These are phyloP conservation scores for Chaetura pelagica DNA, from an alignment of 2,113 vertebrate genomes.

Conservation along the genomic window DNA sequence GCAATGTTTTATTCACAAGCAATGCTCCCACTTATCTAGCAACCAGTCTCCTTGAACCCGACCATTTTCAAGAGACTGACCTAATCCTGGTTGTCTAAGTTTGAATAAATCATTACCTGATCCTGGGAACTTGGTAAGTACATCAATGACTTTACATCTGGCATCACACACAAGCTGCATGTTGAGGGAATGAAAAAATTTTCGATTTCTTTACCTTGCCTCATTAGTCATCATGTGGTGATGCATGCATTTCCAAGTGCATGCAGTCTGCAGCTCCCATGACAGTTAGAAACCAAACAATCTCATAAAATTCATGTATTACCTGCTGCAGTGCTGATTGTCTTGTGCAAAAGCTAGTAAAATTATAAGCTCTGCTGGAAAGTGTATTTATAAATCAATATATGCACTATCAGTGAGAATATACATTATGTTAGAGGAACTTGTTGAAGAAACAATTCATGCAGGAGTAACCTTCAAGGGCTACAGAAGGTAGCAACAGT, in stretches of 20 bases:
- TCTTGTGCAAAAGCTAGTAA: conserved; percentile 53
- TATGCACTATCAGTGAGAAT: background rate
- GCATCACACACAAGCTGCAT: conserved; percentile 57
- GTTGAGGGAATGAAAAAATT: conserved; percentile 55
- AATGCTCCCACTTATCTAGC: conserved; percentile 31
- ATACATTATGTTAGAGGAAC: conserved; percentile 19
- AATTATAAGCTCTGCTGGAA: conserved; percentile 45
- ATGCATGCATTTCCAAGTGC: conserved; percentile 37
- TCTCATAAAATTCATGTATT: conserved; percentile 63
- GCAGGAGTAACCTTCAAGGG: conserved; percentile 35
- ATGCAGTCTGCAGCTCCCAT: conserved; percentile 49
- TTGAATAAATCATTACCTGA: conserved; percentile 74
- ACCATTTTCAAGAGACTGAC: conserved; percentile 50
- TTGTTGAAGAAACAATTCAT: conserved; percentile 62
- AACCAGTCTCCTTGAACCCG: conserved; percentile 36
- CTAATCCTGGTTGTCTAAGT: conserved; percentile 50
- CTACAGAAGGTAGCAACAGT: conserved; percentile 41
- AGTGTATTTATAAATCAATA: conserved; percentile 41
- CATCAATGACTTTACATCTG: conserved; percentile 69
- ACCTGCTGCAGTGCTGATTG: conserved; percentile 33
- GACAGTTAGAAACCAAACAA: conserved; percentile 59
- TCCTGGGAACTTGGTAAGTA: conserved; percentile 70
- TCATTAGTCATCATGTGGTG: conserved; percentile 73
- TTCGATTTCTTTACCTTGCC: conserved; percentile 65
- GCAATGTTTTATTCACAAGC: conserved; percentile 61